These are phyloP conservation scores for Eupleurogrammus muticus DNA, from an alignment of 2,797 vertebrate genomes.

Conservation along the genomic window DNA sequence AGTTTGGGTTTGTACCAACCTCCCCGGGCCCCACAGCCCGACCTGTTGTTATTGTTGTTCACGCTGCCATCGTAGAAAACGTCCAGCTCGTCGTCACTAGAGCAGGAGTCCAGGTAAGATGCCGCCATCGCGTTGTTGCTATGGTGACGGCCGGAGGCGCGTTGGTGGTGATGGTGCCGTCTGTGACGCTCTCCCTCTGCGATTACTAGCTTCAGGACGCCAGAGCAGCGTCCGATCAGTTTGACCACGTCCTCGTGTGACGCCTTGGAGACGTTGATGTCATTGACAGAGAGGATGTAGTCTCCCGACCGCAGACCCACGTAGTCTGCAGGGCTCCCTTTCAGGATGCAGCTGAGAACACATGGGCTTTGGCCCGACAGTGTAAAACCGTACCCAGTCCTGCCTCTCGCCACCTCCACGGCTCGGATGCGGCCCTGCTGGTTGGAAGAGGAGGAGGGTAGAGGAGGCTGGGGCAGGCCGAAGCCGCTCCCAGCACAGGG, in stretches of 20 bases:
- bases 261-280: conserved; percentile 94
- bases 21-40: conserved; percentile 73
- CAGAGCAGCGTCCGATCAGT: conserved; percentile 94
- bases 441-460: conserved; percentile 30
- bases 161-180: conserved; percentile 75
- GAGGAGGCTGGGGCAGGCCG: conserved; percentile 47
- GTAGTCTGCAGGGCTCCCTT: conserved; percentile 95
- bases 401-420: conserved; percentile 94
- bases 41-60: conserved; percentile 75
- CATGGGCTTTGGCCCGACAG: conserved; percentile 96
- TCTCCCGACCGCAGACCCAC: conserved; percentile 94
- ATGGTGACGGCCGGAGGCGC: conserved; percentile 62
- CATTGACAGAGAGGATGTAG: conserved; percentile 93
- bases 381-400: conserved; percentile 95
- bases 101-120: conserved; percentile 89
- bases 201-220: conserved; percentile 92
- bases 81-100: conserved; percentile 93
- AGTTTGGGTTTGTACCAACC: conserved; percentile 90
- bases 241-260: conserved; percentile 98
- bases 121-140: conserved; percentile 60
- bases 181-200: conserved; percentile 82
- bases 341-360: conserved; percentile 92
- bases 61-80: conserved; percentile 76
- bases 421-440: conserved; percentile 87
- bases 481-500: conserved; percentile 59